These are phyloP conservation scores for Micronycteris hirsuta DNA, from an alignment of 2,113 vertebrate species.

Conservation along the genomic window DNA sequence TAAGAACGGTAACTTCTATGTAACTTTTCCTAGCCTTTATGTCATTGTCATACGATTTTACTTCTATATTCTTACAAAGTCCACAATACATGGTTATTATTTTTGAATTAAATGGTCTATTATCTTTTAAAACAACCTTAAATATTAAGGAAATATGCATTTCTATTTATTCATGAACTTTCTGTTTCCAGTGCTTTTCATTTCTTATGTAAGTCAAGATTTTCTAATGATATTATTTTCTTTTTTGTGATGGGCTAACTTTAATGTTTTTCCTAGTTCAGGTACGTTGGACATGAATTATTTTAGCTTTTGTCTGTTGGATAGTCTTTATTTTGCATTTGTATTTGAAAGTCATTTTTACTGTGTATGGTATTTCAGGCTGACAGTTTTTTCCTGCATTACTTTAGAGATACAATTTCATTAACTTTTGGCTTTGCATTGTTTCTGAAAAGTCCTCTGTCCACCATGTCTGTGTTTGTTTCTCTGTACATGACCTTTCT, in stretches of 20 bases:
- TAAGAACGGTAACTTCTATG: neutral
- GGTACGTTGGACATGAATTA: neutral
- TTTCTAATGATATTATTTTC: neutral
- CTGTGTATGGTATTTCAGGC: neutral
- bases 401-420: neutral
- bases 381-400: neutral
- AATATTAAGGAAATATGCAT: neutral
- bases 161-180: neutral
- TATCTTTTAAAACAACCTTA: neutral
- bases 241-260: neutral
- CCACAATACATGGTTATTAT: neutral
- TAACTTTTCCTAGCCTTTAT: neutral
- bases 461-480: neutral
- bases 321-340: neutral
- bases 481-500: neutral
- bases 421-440: neutral
- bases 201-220: neutral
- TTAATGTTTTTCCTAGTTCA: neutral
- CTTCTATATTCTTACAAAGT: neutral
- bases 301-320: slow-evolving; percentile 9
- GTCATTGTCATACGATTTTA: neutral
- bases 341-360: neutral
- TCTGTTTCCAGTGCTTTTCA: neutral
- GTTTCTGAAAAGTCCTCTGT: neutral
- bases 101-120: slow-evolving; percentile 5